Evolutionary conservation across 92 coral and sea anemone genomes (phyloP), one percentile per base, ranked within the genome.

Genomic region (Scolanthus callimorphus): DNA sequence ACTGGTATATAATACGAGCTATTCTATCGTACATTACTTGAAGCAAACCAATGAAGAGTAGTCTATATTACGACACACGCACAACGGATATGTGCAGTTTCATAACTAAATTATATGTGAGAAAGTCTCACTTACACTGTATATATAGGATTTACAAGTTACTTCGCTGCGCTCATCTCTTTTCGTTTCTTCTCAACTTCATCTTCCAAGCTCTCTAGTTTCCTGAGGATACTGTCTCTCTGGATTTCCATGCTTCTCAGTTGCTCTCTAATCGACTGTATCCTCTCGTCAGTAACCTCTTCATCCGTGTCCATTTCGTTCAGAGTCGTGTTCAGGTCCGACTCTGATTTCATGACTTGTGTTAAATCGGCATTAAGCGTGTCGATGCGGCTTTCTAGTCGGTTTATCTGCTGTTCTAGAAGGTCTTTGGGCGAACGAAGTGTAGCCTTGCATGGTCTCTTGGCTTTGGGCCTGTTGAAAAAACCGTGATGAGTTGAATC

Each of bases 361-460:
- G 95, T 90, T 11, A 92, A 79, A 67, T 92, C 96, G 44, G 78
- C 63, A 77, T 92, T 88, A 9, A 76, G 55, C 27, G 76, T 55
- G 62, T 92, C 98, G 1, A 80, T 87, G 26, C 84, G 80, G 38
- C 94, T 70, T 59, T 92, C 89, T 48, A 84, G 60, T 47, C 86
- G 85, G 64, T 72, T 84, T 30, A 88, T 77, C 45, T 92, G 98
- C 9, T 85, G 85, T 28, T 72, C 69, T 10, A 88, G 80, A 20
- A 92, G 85, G 65, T 92, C 87, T 44, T 77, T 88, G 15, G 98
- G 98, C 39, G 92, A 74, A 31, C 73, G 73, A 44, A 88, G 53
- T 55, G 12, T 15, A 4, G 74, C 50, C 8, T 49, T 57, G n/a
- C n/a, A n/a, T n/a, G n/a, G n/a, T n/a, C n/a, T n/a, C n/a, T n/a